Evolutionary conservation across 2,797 vertebrate genomes (phyloP).

Genomic region (Acanthornis magna): DNA sequence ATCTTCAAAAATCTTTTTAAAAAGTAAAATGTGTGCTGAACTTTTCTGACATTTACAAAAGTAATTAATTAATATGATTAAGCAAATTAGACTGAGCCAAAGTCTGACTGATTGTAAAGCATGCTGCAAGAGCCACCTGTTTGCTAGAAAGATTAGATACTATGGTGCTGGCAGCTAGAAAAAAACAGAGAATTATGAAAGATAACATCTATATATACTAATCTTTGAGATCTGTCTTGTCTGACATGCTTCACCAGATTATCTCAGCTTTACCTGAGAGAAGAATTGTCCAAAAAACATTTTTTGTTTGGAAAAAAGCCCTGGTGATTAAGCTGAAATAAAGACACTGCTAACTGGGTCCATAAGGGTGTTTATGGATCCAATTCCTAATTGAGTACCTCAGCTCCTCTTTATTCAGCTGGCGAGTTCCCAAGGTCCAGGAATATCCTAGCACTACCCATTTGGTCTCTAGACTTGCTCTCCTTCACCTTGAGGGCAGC

Average conservation of each 20-base stretch:
- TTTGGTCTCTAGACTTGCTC: not conserved
- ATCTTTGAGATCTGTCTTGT: not conserved
- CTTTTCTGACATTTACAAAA: slow-evolving; percentile 73
- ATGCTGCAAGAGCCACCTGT: slow-evolving; percentile 71
- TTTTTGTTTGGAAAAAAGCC: not conserved
- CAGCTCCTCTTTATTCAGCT: not conserved
- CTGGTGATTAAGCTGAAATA: not conserved
- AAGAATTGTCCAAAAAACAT: not conserved
- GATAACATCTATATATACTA: slow-evolving; percentile 4
- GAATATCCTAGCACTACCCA: not conserved
- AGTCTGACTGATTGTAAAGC: slow-evolving; percentile 70
- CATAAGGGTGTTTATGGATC: not conserved
- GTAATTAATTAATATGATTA: slow-evolving; percentile 74
- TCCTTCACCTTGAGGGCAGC: not conserved
- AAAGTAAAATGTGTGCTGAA: slow-evolving; percentile 66
- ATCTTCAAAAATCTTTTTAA: slow-evolving; percentile 42
- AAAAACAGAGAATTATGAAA: slow-evolving; percentile 4
- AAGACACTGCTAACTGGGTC: not conserved
- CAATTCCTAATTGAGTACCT: not conserved
- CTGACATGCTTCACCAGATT: not conserved
- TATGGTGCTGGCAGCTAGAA: slow-evolving; percentile 52
- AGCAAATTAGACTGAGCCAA: slow-evolving; percentile 69
- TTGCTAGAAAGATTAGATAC: slow-evolving; percentile 65
- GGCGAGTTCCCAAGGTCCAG: not conserved
- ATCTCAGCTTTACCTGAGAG: not conserved